phyloP scores from a whole-genome alignment of 2,888 invertebrate genomes.

The Argyresthia goedartella region DNA sequence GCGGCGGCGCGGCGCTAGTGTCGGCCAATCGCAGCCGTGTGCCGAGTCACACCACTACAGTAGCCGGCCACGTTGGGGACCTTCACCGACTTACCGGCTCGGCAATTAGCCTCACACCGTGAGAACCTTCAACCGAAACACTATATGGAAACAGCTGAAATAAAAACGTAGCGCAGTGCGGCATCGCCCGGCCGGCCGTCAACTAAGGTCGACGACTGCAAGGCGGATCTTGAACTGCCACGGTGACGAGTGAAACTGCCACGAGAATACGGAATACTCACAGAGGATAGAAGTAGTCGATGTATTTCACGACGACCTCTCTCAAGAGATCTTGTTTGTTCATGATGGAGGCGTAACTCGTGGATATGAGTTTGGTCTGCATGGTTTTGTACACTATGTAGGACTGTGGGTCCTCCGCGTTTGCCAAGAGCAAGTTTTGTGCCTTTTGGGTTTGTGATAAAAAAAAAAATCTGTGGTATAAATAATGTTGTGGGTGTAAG shows the following conservation, averaged over 20 bases:
- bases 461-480: slow-evolving; percentile 39
- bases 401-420: slow-evolving; percentile 8
- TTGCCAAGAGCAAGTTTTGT: slow-evolving; percentile 47
- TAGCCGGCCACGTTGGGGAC: slow-evolving; percentile 41
- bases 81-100: slow-evolving; percentile 66
- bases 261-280: slow-evolving; percentile 53
- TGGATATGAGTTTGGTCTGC: slow-evolving; percentile 72
- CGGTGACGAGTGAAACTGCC: not conserved
- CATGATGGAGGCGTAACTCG: slow-evolving; percentile 75
- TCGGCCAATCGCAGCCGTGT: slow-evolving; percentile 21
- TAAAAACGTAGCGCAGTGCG: slow-evolving; percentile 2
- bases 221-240: slow-evolving; percentile 1
- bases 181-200: too few species aligned
- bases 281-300: slow-evolving; percentile 80
- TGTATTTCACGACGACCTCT: slow-evolving; percentile 78
- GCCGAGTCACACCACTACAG: slow-evolving; percentile 39
- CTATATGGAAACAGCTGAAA: not conserved
- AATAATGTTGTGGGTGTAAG: slow-evolving; percentile 19
- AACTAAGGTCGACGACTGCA: slow-evolving; percentile 6
- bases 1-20: too few species aligned
- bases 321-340: slow-evolving; percentile 76
- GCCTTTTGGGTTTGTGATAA: slow-evolving; percentile 24
- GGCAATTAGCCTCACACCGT: slow-evolving; percentile 42
- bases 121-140: slow-evolving; percentile 34
- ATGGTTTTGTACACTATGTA: slow-evolving; percentile 36